Base-by-base conservation (phyloP, 1,140 invertebrate genomes). In the Eubasilissa regina region DNA sequence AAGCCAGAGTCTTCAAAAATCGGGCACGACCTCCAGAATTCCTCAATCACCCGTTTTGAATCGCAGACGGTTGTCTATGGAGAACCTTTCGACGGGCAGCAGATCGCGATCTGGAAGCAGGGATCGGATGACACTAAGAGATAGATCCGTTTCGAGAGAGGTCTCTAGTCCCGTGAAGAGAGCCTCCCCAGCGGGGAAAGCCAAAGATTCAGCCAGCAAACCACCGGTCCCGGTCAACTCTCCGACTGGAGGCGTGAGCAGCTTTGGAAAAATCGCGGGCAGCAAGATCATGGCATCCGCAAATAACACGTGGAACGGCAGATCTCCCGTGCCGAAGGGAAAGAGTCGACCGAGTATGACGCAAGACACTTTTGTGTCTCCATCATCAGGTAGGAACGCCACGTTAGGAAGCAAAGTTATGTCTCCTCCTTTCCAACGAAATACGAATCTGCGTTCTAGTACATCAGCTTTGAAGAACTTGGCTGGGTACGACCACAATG, bases 291-390 rank as follows among this genome's bases (percentile, higher is more conserved):
- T 75, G 51, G 43, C 84, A 7, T 85, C 77, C 79, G 87, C 89
- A n/a, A 92, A 91, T 55, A 94, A 93, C 78, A 94, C 94, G 0
- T 94, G 94, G 94, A 93, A 92, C 80, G 93, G 93, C 1, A 88
- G 93, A 58, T 89, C 86, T 0, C 78, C 83, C 62, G 35, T 44
- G 4, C 62, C 83, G 19, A 87, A 79, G 83, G 84, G 81, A 35
- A 87, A 88, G 25, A 87, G 92, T 13, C 89, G 94, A 45, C 91
- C 93, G 0, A 89, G 90, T 0, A 86, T 94, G n/a, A 91, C 89
- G 48, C 85, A 90, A 3, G 94, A 95, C 15, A 94, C 93, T 0
- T 95, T 94, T 83, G 90, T 89, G 10, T 91, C 92, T 64, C 90
- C 89, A 21, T 87, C 87, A 62, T 80, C 82, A 15, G 80, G 84